Percentiles rank a stretch among this genome's conserved stretches.
Evolutionary conservation across 2,797 vertebrate genomes (phyloP).

Genomic region (Cyprinodon diabolis): DNA sequence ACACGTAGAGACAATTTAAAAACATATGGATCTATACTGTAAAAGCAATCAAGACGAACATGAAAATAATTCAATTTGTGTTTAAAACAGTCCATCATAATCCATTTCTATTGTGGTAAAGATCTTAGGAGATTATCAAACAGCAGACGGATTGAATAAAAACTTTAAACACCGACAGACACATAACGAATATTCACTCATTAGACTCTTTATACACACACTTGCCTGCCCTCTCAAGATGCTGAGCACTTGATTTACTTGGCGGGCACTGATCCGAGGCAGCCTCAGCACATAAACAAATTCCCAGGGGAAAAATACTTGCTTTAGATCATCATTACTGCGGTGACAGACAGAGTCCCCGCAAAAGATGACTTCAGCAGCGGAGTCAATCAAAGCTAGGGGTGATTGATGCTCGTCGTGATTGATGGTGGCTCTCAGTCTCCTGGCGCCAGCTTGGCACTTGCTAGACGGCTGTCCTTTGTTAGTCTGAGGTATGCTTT

Average conservation of each 20-base stretch:
- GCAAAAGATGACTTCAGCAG: conserved; percentile 39
- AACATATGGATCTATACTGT: conserved; percentile 54
- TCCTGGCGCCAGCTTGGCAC: conserved; percentile 27
- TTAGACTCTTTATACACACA: conserved; percentile 33
- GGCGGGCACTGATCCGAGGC: conserved; percentile 29
- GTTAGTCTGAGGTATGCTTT: conserved; percentile 32
- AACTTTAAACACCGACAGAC: conserved; percentile 34
- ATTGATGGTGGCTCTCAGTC: conserved; percentile 44
- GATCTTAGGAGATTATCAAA: conserved; percentile 23
- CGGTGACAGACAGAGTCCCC: conserved; percentile 47
- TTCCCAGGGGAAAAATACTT: conserved; percentile 32
- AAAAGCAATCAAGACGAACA: conserved; percentile 30
- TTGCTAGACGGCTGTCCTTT: conserved; percentile 27
- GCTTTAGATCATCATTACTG: conserved; percentile 64
- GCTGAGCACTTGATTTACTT: conserved; percentile 17
- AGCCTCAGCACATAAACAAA: conserved; percentile 49
- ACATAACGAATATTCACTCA: conserved; percentile 11
- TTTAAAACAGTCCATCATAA: conserved; percentile 46
- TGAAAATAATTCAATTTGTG: conserved; percentile 36
- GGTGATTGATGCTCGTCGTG: conserved; percentile 65
- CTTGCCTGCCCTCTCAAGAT: conserved; percentile 4
- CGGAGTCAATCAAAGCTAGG: conserved; percentile 61
- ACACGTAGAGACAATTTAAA: conserved; percentile 25
- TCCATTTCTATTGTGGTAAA: conserved; percentile 35
- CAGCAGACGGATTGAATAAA: conserved; percentile 26